Evolutionary conservation across 2,888 invertebrate species (phyloP), one percentile per base, ranked within the genome.

Genomic region (Idaea biselata): DNA sequence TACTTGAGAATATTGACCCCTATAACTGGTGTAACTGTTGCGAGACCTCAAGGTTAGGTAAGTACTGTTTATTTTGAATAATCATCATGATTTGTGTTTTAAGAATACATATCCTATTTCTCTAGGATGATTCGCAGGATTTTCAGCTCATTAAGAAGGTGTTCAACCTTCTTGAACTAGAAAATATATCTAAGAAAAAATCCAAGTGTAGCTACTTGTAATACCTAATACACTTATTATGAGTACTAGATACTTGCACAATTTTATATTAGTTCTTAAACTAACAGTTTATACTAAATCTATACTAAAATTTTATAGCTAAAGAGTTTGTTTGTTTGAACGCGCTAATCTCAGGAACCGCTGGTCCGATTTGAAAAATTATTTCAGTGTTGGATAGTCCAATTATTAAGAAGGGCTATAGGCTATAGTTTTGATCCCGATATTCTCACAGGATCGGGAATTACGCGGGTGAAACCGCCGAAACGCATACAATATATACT

Each of bases 1-100:
- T 61, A 55, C 59, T 61, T 60, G 14, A 63, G 69, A 69, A 66
- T 70, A 55, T 69, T 69, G 70, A 70, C 65, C 72, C 60, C 69
- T 64, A 65, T 61, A 55, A n/a, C n/a, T n/a, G 64, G 60, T 58
- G 59, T 69, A 70, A 69, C 70, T 70, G 72, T 72, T 64, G 58
- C 60, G 56, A 64, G 68, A 68, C 61, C 65, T 69, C 68, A 68
- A 67, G 68, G 70, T 68, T 63, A 65, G 33, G 32, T 57, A 59
- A 18, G 18, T 63, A 44, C 44, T 44, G 44, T 61, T 66, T 67
- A 65, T 68, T 68, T 66, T 65, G 61, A 67, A 14, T 62, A 59
- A 58, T 65, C 32, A 54, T 60, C 53, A 58, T 59, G n/a, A 44
- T 58, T 53, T 58, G 57, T 6, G 7, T 55, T n/a, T 16, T 16